A percentile compares a stretch with the other conserved stretches of the same genome.
phyloP scores from a whole-genome alignment of 2,888 invertebrate species.

The Drosophila villosipedis region DNA sequence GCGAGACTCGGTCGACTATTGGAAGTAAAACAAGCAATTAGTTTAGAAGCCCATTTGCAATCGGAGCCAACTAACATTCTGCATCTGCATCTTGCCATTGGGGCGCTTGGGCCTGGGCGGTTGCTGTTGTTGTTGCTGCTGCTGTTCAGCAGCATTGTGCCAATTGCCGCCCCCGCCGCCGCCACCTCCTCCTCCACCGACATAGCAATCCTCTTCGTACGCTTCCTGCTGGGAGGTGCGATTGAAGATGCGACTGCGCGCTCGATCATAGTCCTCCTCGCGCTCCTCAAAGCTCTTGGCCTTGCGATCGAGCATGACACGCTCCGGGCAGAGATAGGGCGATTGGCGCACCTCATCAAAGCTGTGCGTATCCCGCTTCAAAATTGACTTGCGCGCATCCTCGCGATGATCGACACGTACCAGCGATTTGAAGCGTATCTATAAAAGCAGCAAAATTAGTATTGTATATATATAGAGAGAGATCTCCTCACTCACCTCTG shows the following conservation, averaged over 20 bases:
- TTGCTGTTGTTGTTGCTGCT: constrained; percentile 61
- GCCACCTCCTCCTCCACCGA: constrained; percentile 41
- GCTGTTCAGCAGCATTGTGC: constrained; percentile 71
- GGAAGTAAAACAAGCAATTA: constrained; percentile 3
- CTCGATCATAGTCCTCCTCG: constrained; percentile 95
- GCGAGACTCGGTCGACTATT: constrained; percentile 79
- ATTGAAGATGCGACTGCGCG: constrained; percentile 92
- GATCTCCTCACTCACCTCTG: constrained; percentile 76
- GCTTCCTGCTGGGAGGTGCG: constrained; percentile 77
- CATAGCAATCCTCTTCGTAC: constrained; percentile 71
- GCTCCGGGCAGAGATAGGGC: constrained; percentile 87
- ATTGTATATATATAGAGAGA: not conserved
- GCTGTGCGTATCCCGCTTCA: constrained; percentile 93
- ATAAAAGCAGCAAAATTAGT: not conserved
- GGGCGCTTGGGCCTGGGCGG: constrained; percentile 78
- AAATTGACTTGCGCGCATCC: constrained; percentile 90
- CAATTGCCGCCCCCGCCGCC: constrained; percentile 55
- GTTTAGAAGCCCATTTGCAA: not conserved
- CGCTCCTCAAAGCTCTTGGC: constrained; percentile 96
- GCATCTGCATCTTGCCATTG: constrained; percentile 84
- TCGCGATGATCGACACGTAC: constrained; percentile 89
- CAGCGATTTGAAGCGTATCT: constrained; percentile 90
- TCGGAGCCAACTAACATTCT: constrained; percentile 68
- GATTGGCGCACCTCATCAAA: constrained; percentile 89
- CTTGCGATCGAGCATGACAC: constrained; percentile 88